These are phyloP conservation scores for Parotocinclus haroldoi DNA, from an alignment of 2,797 vertebrate genomes.

Conservation along the genomic window DNA sequence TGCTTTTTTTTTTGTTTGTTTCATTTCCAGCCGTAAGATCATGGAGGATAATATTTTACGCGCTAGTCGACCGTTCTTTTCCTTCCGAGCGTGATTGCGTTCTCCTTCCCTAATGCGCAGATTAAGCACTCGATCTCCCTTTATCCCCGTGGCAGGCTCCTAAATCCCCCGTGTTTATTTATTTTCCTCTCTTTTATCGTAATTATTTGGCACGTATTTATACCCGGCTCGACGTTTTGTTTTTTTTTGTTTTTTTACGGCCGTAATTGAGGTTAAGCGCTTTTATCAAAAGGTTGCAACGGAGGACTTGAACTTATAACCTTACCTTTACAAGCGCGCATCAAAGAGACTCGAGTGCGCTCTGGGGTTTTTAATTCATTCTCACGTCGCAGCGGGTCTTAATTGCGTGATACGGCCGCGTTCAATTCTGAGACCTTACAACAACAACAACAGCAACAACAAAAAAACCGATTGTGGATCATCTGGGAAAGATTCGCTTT, in stretches of 20 bases:
- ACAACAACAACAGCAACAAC: no score
- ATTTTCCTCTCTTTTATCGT: slow-evolving; percentile 5
- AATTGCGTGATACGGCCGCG: no score
- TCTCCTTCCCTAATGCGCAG: slow-evolving; percentile 4
- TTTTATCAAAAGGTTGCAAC: slow-evolving; percentile 42
- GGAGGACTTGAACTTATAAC: slow-evolving; percentile 45
- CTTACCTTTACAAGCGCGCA: slow-evolving; percentile 41
- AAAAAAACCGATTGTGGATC: no score
- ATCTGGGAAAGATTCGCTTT: no score
- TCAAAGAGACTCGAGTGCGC: slow-evolving; percentile 36
- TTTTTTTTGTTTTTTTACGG: no score
- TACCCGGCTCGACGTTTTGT: slow-evolving; percentile 18
- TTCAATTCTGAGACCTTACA: no score
- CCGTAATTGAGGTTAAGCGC: slow-evolving; percentile 38
- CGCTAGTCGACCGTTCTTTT: background rate
- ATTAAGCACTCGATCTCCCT: slow-evolving; percentile 11
- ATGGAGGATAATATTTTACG: no score
- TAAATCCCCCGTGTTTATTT: slow-evolving; percentile 7
- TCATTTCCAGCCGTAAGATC: no score
- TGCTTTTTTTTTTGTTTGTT: no score
- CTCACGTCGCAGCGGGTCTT: no score
- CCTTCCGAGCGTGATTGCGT: background rate
- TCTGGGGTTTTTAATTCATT: background rate
- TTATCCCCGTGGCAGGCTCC: slow-evolving; percentile 10
- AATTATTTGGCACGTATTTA: slow-evolving; percentile 30